These are phyloP conservation scores for Sebastes steindachneri DNA, from an alignment of 2,797 vertebrate genomes.

Conservation along the genomic window DNA sequence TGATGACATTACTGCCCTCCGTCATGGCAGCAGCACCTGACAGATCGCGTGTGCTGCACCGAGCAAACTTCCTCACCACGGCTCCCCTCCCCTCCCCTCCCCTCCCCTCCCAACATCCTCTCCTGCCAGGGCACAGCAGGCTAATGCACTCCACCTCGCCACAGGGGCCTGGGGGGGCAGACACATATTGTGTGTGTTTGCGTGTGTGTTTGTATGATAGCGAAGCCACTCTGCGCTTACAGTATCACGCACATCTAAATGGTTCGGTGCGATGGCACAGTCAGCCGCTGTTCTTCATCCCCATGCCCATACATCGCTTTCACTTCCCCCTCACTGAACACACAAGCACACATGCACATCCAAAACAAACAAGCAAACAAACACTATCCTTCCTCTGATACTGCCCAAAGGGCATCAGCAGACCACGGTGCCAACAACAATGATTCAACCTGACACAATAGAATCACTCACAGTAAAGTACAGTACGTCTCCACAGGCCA, in stretches of 20 bases:
- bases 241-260: slow-evolving; percentile 77
- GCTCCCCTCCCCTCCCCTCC: neutral
- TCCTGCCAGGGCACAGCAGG: slow-evolving; percentile 65
- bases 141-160: slow-evolving; percentile 78
- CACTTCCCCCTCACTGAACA: slow-evolving; percentile 46
- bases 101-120: slow-evolving; percentile 38
- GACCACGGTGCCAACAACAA: slow-evolving; percentile 22
- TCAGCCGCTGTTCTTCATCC: slow-evolving; percentile 31
- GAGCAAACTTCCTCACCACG: slow-evolving; percentile 61
- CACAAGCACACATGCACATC: slow-evolving; percentile 57
- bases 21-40: slow-evolving; percentile 73
- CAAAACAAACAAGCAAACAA: slow-evolving; percentile 76
- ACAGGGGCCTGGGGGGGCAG: slow-evolving; percentile 45
- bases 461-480: slow-evolving; percentile 30
- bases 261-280: slow-evolving; percentile 58
- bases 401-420: slow-evolving; percentile 48
- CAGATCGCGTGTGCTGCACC: slow-evolving; percentile 71
- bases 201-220: slow-evolving; percentile 54
- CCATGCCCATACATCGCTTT: slow-evolving; percentile 28
- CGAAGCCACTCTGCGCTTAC: slow-evolving; percentile 52
- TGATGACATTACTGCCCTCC: slow-evolving; percentile 61
- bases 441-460: slow-evolving; percentile 44
- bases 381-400: slow-evolving; percentile 53
- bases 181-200: slow-evolving; percentile 47
- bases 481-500: slow-evolving; percentile 27